phyloP scores from a whole-genome alignment of 2,113 vertebrate species.

The Microtus ochrogaster region DNA sequence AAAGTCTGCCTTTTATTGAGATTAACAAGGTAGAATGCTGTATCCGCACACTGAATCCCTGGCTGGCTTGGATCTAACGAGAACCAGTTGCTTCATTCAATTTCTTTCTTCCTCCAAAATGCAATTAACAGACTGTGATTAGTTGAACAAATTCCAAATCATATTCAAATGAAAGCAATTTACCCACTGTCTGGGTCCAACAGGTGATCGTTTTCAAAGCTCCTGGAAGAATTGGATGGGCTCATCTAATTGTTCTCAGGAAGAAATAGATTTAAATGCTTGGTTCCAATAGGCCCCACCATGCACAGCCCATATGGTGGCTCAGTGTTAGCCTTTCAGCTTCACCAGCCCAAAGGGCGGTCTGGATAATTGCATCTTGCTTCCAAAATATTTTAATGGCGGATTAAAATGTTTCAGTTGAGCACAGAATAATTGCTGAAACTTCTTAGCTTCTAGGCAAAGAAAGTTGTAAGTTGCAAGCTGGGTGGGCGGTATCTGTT shows the following conservation, averaged over 20 bases:
- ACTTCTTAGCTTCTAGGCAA: slow-evolving; percentile 40
- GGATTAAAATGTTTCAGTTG: slow-evolving; percentile 60
- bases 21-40: slow-evolving; percentile 78
- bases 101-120: slow-evolving; percentile 83
- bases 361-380: slow-evolving; percentile 74
- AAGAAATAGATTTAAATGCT: slow-evolving; percentile 77
- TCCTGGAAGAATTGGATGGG: slow-evolving; percentile 81
- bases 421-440: slow-evolving; percentile 32
- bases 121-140: slow-evolving; percentile 88
- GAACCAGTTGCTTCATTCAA: slow-evolving; percentile 79
- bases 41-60: slow-evolving; percentile 75
- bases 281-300: slow-evolving; percentile 56
- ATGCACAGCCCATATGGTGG: slow-evolving; percentile 74
- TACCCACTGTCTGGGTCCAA: slow-evolving; percentile 81
- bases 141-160: slow-evolving; percentile 88
- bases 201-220: slow-evolving; percentile 84
- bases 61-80: slow-evolving; percentile 81
- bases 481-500: background rate
- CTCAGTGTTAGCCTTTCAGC: slow-evolving; percentile 62
- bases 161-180: slow-evolving; percentile 89
- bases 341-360: slow-evolving; percentile 52
- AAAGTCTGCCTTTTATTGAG: slow-evolving; percentile 78
- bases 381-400: slow-evolving; percentile 66
- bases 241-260: slow-evolving; percentile 79
- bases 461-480: background rate